These are phyloP conservation scores for Acronicta aceris DNA, from an alignment of 2,888 invertebrate species.

Conservation along the genomic window DNA sequence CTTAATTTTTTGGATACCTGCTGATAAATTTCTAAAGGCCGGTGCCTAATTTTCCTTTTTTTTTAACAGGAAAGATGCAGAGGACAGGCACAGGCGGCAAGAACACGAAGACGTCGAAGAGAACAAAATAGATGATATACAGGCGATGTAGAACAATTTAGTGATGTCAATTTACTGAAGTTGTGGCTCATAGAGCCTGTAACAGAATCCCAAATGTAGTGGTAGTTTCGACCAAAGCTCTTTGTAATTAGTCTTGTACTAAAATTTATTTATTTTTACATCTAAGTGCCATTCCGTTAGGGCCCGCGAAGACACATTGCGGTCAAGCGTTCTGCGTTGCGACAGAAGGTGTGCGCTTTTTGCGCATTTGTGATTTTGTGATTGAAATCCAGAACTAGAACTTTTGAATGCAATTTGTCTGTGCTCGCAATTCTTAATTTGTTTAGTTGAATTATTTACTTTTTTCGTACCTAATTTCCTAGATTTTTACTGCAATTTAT, in stretches of 20 bases:
- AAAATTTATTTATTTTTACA: constrained; percentile 66
- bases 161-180: constrained; percentile 38
- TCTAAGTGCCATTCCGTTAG: constrained; percentile 69
- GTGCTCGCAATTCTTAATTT: constrained; percentile 38
- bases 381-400: constrained; percentile 2
- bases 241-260: constrained; percentile 66
- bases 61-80: constrained; percentile 80
- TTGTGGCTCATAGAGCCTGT: constrained; percentile 37
- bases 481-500: constrained; percentile 28
- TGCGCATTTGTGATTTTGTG: background rate
- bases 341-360: background rate
- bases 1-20: too few relatives aligned
- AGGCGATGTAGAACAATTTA: constrained; percentile 75
- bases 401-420: constrained; percentile 14
- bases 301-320: constrained; percentile 8
- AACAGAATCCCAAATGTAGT: constrained; percentile 79
- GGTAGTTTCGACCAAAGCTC: constrained; percentile 87
- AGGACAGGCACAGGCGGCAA: constrained; percentile 79
- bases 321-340: constrained; percentile 3
- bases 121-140: constrained; percentile 76
- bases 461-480: constrained; percentile 28
- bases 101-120: constrained; percentile 72
- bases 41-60: background rate
- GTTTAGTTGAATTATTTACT: constrained; percentile 42
- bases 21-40: background rate